phyloP scores from a whole-genome alignment of 1,140 invertebrate genomes.

The Pseudomyrmex flavicornis region DNA sequence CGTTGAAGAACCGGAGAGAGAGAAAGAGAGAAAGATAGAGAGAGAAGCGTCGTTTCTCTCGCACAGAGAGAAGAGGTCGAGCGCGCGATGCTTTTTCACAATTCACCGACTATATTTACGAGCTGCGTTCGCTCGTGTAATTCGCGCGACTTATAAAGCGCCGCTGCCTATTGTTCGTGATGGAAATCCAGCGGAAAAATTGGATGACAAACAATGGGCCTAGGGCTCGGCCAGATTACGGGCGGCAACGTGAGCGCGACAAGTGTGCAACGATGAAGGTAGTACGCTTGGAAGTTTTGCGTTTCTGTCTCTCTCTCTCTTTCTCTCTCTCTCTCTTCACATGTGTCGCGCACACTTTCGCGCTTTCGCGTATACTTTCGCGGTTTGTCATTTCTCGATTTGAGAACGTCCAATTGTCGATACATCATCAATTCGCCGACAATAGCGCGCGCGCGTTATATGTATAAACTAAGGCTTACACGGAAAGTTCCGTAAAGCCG shows the following conservation, averaged over 20 bases:
- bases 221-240: slow-evolving; percentile 70
- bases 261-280: slow-evolving; percentile 50
- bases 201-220: slow-evolving; percentile 78
- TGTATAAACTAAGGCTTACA: slow-evolving; percentile 23
- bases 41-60: too few relatives aligned
- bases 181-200: slow-evolving; percentile 74
- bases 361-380: slow-evolving; percentile 9
- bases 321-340: slow-evolving; percentile 1
- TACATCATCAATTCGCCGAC: slow-evolving; percentile 3
- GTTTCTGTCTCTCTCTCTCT: slow-evolving; percentile 5
- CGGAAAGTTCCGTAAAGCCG: not conserved
- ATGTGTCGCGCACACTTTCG: not conserved
- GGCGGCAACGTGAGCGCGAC: slow-evolving; percentile 71
- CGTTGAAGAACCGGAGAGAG: not conserved
- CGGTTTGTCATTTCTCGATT: slow-evolving; percentile 14
- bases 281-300: slow-evolving; percentile 39
- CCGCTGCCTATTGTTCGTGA: slow-evolving; percentile 64
- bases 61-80: slow-evolving; percentile 18
- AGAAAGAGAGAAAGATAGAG: too few relatives aligned
- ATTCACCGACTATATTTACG: slow-evolving; percentile 77
- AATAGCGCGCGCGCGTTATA: not conserved
- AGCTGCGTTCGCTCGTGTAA: slow-evolving; percentile 72
- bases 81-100: slow-evolving; percentile 67
- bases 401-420: not conserved
- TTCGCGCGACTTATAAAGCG: slow-evolving; percentile 72